Percentiles rank a stretch among this genome's conserved stretches.
These are phyloP conservation scores for Aleadryas rufinucha DNA, from an alignment of 2,113 vertebrate genomes.

Conservation along the genomic window DNA sequence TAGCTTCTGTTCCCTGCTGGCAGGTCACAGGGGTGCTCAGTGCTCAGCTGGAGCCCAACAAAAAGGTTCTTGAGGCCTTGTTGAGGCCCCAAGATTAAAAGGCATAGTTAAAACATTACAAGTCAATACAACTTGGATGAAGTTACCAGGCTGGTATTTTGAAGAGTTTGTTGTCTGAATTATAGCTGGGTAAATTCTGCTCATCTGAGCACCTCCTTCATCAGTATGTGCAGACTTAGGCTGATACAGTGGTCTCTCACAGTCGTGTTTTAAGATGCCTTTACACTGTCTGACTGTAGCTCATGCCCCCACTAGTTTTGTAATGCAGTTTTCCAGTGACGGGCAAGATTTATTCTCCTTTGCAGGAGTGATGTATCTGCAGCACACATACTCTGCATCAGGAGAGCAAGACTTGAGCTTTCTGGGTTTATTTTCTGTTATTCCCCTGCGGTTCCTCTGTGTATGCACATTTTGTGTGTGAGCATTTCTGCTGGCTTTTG, in stretches of 20 bases:
- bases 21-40: background rate
- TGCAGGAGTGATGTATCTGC: background rate
- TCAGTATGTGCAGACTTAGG: background rate
- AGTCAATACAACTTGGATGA: background rate
- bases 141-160: background rate
- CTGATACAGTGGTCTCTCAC: background rate
- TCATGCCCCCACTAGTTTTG: background rate
- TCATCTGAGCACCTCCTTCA: background rate
- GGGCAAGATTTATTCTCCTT: background rate
- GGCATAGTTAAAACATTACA: background rate
- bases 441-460: background rate
- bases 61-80: background rate
- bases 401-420: background rate
- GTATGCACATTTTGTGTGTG: rapidly evolving
- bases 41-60: background rate
- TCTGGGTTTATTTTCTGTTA: background rate
- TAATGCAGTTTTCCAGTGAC: background rate
- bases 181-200: background rate
- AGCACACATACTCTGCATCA: background rate
- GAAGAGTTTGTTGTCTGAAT: background rate
- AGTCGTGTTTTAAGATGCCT: background rate
- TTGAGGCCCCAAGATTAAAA: background rate
- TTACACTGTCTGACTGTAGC: background rate
- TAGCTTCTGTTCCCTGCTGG: background rate
- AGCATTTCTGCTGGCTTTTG: background rate